These are phyloP conservation scores for Tinamus major DNA, from an alignment of 2,797 vertebrate species.

Conservation along the genomic window DNA sequence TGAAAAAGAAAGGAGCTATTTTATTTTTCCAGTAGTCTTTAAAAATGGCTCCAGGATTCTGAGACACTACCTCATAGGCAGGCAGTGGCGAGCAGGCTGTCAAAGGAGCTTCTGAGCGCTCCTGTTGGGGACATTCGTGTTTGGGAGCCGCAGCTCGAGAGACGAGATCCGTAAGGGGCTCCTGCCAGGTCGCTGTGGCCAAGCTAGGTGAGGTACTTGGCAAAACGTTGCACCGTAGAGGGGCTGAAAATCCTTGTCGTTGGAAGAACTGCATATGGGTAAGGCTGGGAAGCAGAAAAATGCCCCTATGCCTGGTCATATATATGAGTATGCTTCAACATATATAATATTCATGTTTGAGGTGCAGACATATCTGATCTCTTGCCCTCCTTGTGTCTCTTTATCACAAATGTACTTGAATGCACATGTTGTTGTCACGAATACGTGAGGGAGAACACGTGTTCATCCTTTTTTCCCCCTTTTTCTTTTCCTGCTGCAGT, in stretches of 20 bases:
- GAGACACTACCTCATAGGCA: conserved; percentile 85
- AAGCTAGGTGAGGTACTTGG: conserved; percentile 32
- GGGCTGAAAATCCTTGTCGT: conserved; percentile 42
- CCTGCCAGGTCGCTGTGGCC: conserved; percentile 58
- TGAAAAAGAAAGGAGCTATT: conserved; percentile 73
- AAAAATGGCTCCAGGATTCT: conserved; percentile 83
- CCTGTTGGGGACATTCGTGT: conserved; percentile 71
- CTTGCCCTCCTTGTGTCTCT: neutral
- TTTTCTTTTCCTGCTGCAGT: conserved; percentile 48
- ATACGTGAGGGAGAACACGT: fast-evolving
- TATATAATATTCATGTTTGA: fast-evolving
- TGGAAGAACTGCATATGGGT: neutral
- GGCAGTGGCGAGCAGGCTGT: conserved; percentile 78
- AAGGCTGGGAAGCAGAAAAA: neutral
- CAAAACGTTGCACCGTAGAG: neutral
- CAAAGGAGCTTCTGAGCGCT: conserved; percentile 78
- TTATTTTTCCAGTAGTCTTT: conserved; percentile 75
- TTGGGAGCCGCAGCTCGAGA: conserved; percentile 68
- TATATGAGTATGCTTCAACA: fast-evolving
- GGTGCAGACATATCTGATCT: neutral
- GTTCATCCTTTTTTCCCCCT: neutral
- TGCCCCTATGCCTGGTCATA: neutral
- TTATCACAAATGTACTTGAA: fast-evolving
- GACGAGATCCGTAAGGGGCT: conserved; percentile 7
- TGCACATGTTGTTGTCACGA: fast-evolving